Conservation (phyloP, 2,797 vertebrate genomes). For the Muraenolepis orangiensis region DNA sequence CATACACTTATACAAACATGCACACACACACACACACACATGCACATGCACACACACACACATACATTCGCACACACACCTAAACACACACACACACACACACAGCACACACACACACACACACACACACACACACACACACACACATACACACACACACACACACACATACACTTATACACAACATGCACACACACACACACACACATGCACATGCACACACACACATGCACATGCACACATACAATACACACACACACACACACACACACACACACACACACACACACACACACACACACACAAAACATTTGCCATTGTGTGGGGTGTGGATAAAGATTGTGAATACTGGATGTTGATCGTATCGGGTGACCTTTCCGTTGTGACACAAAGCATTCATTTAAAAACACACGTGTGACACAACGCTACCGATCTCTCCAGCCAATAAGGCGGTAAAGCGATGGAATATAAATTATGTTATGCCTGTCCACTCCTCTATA, state of each 20-base stretch:
- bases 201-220: not conserved
- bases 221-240: not conserved
- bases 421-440: not conserved
- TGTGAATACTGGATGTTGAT: not conserved
- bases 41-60: no score
- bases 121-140: not conserved
- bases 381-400: not conserved
- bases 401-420: not conserved
- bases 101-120: no score
- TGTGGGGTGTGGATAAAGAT: not conserved
- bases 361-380: not conserved
- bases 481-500: conserved; percentile 45
- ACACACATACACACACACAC: not conserved
- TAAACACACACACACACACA: no score
- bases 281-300: not conserved
- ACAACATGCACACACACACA: not conserved
- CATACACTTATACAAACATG: not conserved
- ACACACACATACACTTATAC: not conserved
- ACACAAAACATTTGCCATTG: not conserved
- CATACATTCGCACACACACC: no score
- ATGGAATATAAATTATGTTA: conserved; percentile 36
- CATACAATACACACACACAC: not conserved
- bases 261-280: not conserved
- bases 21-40: not conserved
- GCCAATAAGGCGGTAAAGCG: not conserved